Base-by-base conservation (phyloP, 2,888 invertebrate genomes). In the Pristionchus entomophagus region DNA sequence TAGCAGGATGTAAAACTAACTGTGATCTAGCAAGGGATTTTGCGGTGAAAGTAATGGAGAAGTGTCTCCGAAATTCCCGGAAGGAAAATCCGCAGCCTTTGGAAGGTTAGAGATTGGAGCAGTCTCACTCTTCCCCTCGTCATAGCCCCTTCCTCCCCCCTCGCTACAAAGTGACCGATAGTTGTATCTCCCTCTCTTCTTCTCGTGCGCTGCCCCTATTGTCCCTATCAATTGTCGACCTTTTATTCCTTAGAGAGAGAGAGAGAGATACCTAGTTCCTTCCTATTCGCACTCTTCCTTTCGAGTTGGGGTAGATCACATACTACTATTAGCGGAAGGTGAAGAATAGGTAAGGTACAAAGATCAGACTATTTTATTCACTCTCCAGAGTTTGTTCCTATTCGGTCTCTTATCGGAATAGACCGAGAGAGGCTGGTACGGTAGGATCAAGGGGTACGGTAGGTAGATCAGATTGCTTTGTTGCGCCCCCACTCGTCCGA, bases 221-320 rank as follows among this genome's bases (percentile, higher is more conserved):
- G 49, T n/a, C 77, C 26, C 26, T 49, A 78, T 78, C 51, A 51
- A 51, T 78, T 8, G 51, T 41, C 78, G 78, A 49, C 51, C 51
- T 78, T 78, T 53, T 51, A 45, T 6, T 6, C 78, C 29, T n/a
- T n/a, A n/a, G n/a, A n/a, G n/a, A n/a, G 51, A 78, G 35, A 51
- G 35, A 59, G 26, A 26, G 59, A 32, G 65, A 29, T 65, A 35
- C 45, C 41, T 41, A 19, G 19, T 41, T 35, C 35, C 35, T 69
- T 38, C 19, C 22, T 38, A n/a, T n/a, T n/a, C n/a, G n/a, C 5
- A 56, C 56, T 56, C 56, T 22, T 22, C 45, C 17, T 73, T 41
- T 73, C 73, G 35, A 12, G 65, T 35, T 35, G 65, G 35, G 14
- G 14, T 35, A 65, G 65, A 65, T 65, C 45, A 45, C 14, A 14